phyloP scores from a whole-genome alignment of 2,113 vertebrate genomes.

The Salvelinus namaycush region DNA sequence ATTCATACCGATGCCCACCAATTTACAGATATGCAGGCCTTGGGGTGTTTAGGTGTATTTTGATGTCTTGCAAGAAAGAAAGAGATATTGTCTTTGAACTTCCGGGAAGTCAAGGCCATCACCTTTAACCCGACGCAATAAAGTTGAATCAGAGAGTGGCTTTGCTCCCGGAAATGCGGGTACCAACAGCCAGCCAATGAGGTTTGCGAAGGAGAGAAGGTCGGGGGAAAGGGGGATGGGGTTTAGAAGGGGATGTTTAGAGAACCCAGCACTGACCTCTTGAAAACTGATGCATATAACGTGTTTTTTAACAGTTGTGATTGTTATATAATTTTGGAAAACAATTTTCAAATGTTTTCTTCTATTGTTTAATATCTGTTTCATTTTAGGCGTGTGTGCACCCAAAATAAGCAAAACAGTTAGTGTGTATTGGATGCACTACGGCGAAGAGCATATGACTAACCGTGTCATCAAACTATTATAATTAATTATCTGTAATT shows the following conservation, averaged over 20 bases:
- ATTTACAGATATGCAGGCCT: neutral
- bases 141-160: constrained; percentile 61
- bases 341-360: neutral
- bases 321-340: neutral
- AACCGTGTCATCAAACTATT: no score
- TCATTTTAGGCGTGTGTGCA: neutral
- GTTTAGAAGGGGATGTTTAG: neutral
- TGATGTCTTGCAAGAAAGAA: constrained; percentile 7
- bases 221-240: constrained; percentile 9
- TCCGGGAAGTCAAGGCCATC: constrained; percentile 83
- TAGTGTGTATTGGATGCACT: no score
- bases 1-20: neutral
- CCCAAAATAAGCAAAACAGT: neutral
- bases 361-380: neutral
- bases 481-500: no score
- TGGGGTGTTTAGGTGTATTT: neutral
- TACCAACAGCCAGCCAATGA: constrained; percentile 16
- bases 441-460: no score
- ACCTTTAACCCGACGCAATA: constrained; percentile 73
- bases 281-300: neutral
- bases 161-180: constrained; percentile 39
- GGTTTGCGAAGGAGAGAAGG: neutral
- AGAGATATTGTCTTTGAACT: constrained; percentile 80
- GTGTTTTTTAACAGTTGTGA: neutral
- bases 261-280: constrained; percentile 15